Conservation (phyloP, 2,888 invertebrate genomes). For the Ctena decussata region DNA sequence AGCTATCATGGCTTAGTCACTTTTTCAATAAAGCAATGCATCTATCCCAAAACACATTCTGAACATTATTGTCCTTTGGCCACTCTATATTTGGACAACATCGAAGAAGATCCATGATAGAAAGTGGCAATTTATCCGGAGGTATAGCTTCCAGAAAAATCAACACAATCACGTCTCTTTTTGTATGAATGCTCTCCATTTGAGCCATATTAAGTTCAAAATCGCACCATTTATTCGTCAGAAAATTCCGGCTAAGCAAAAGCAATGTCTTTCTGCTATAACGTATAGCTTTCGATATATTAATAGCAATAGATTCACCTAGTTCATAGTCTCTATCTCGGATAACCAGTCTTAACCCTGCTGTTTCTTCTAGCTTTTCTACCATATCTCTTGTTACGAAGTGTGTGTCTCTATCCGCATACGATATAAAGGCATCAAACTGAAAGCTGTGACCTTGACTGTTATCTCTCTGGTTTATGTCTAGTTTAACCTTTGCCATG, state of each 20-base stretch:
- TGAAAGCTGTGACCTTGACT: constrained; percentile 46
- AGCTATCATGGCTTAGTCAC: no score
- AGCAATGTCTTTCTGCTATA: constrained; percentile 70
- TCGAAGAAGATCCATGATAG: constrained; percentile 41
- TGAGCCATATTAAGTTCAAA: constrained; percentile 73
- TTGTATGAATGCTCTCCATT: constrained; percentile 63
- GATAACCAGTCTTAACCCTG: constrained; percentile 40
- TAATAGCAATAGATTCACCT: constrained; percentile 66
- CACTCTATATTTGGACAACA: constrained; percentile 47
- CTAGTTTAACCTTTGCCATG: constrained; percentile 55
- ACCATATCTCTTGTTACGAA: constrained; percentile 59
- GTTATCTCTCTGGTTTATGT: background rate
- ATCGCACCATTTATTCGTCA: constrained; percentile 70
- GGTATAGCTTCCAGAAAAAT: constrained; percentile 62
- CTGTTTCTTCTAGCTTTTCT: constrained; percentile 54
- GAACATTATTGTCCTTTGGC: constrained; percentile 30
- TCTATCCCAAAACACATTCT: constrained; percentile 48
- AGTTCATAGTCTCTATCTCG: constrained; percentile 69
- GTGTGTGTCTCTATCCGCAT: constrained; percentile 62
- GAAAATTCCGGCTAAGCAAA: constrained; percentile 64
- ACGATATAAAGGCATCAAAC: constrained; percentile 72
- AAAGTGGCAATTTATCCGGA: constrained; percentile 43
- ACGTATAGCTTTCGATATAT: constrained; percentile 67
- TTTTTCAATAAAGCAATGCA: background rate
- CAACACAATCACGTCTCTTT: constrained; percentile 52